Base-by-base conservation (phyloP, 2,797 vertebrate species). In the Danio choprae region DNA sequence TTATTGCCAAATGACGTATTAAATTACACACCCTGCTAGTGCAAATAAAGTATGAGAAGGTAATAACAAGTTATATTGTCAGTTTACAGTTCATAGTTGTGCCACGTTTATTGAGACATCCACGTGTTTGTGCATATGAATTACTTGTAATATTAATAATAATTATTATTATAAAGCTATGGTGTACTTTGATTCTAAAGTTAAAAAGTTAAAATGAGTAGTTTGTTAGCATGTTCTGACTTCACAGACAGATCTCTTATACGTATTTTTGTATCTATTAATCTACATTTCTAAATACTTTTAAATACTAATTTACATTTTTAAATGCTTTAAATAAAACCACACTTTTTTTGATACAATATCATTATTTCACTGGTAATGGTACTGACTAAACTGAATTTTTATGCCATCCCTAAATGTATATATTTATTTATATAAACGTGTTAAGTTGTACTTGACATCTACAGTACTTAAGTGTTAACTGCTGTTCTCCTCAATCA, bases 21-120 rank as follows among this genome's bases (percentile, higher is more conserved):
- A 67, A 68, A 58, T 60, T 22, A 40, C 56, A 85, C 77, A 77
- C 69, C 78, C 77, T 18, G 13, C 63, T 74, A 43, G 65, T 16
- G 41, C 69, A 84, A 74, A 78, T 43, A 81, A 40, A 20, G 6
- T 38, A 4, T 10, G 8, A 44, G 41, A 56, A 43, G 51, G 13
- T 41, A 7, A 44, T 4, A 4, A 41, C 13, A 48, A 44, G 13
- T 11, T 29, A 6, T 40, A 13, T 53, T 7, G 4, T 76, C 11
- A 43, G 18, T 65, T 65, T 29, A 63, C 12, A 73, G 55, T 36
- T 58, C 41, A 22, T 46, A 40, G 15, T 40, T 62, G n/a, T 2
- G 6, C 2, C 18, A 46, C 41, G 43, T 65, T 65, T 18, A 41
- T 43, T 4, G 18, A 43, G 62, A 64, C 9, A 59, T 36, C 11